Percentiles rank a stretch among this genome's conserved stretches.
Evolutionary conservation across 2,888 invertebrate species (phyloP).

Genomic region (Nymphalis c-album): DNA sequence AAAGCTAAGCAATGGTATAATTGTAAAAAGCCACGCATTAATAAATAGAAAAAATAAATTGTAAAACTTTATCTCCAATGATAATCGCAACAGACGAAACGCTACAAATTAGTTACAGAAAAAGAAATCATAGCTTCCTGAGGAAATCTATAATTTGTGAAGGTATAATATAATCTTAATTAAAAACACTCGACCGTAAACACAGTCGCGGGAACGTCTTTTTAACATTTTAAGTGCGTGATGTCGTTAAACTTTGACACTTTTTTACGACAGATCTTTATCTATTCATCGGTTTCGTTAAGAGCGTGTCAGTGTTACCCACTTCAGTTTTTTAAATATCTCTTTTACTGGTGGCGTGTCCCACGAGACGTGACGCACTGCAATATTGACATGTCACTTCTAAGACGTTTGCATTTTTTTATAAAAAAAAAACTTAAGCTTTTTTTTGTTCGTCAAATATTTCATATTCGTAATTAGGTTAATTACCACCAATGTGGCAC

Average conservation of each 20-base stretch:
- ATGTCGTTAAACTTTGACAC: constrained; percentile 70
- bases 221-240: constrained; percentile 55
- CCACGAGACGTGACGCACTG: constrained; percentile 37
- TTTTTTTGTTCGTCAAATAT: not conserved
- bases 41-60: not conserved
- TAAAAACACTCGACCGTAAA: constrained; percentile 58
- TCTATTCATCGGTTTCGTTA: constrained; percentile 53
- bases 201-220: constrained; percentile 40
- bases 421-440: not conserved
- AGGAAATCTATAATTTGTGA: constrained; percentile 72
- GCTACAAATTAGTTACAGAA: constrained; percentile 25
- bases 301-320: constrained; percentile 61
- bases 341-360: constrained; percentile 36
- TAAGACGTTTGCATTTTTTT: not conserved
- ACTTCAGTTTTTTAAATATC: constrained; percentile 39
- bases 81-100: constrained; percentile 3
- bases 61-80: constrained; percentile 7
- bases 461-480: no score
- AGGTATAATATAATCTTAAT: constrained; percentile 60
- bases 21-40: no score
- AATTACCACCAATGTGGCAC: no score
- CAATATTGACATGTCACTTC: constrained; percentile 33
- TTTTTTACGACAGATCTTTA: constrained; percentile 60
- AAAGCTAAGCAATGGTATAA: no score
- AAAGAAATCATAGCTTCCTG: constrained; percentile 60